Conservation (phyloP, 2,797 vertebrate species). For the Craterocephalus amniculus region DNA sequence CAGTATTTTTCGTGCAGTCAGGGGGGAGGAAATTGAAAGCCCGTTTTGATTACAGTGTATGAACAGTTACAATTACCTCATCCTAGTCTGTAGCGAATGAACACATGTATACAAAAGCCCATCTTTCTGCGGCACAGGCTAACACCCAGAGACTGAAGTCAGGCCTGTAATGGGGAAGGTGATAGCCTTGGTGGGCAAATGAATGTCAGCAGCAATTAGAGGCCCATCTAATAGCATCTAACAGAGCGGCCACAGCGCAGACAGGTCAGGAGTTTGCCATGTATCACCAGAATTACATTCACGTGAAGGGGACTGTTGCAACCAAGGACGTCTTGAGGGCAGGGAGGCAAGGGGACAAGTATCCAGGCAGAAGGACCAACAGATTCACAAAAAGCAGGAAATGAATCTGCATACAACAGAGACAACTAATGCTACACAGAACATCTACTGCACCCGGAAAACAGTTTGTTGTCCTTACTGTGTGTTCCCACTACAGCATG, state of each 20-base stretch:
- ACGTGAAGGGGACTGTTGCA: constrained; percentile 60
- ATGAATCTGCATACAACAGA: constrained; percentile 50
- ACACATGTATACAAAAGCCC: constrained; percentile 35
- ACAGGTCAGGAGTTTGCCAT: constrained; percentile 78
- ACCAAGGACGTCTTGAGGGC: constrained; percentile 83
- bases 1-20: constrained; percentile 37
- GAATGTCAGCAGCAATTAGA: constrained; percentile 85
- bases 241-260: constrained; percentile 66
- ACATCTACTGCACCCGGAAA: constrained; percentile 21
- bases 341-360: constrained; percentile 56
- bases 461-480: constrained; percentile 41
- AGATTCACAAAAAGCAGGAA: constrained; percentile 29
- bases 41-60: constrained; percentile 42
- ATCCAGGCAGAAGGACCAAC: constrained; percentile 24
- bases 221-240: constrained; percentile 72
- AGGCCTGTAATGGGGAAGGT: constrained; percentile 71
- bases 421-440: constrained; percentile 34
- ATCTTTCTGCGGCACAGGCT: constrained; percentile 33
- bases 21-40: constrained; percentile 40
- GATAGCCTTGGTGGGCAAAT: constrained; percentile 81
- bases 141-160: constrained; percentile 58
- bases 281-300: constrained; percentile 81
- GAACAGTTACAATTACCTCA: constrained; percentile 43
- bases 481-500: constrained; percentile 11
- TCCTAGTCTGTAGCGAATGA: constrained; percentile 12